Percentiles rank a stretch among this genome's conserved stretches.
phyloP scores from a whole-genome alignment of 1,140 invertebrate genomes.

The Drosophila arizonae region DNA sequence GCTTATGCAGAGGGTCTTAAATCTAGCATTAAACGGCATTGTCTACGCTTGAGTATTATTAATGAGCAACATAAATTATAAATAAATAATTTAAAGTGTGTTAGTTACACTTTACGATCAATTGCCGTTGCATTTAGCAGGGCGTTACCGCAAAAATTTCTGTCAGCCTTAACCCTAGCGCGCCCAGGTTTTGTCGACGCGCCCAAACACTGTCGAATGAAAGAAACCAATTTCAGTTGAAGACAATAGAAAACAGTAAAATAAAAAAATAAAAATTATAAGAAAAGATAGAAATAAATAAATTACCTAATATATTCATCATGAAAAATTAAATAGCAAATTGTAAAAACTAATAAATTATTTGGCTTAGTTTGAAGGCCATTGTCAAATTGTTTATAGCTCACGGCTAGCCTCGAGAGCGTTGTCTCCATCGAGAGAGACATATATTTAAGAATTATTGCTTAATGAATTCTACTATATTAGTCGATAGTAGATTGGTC shows the following conservation, averaged over 20 bases:
- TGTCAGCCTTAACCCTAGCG: conserved; percentile 15
- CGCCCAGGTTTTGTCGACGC: conserved; percentile 11
- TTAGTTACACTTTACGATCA: conserved; percentile 5
- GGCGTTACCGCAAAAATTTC: not conserved
- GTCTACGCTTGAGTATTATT: conserved; percentile 18
- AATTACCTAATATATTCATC: conserved; percentile 23
- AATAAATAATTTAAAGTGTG: conserved; percentile 5
- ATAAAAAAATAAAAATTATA: too few relatives aligned
- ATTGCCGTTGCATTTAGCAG: not conserved
- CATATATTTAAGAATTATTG: conserved; percentile 57
- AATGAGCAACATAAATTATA: conserved; percentile 1
- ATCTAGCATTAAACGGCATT: conserved; percentile 25
- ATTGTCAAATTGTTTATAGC: conserved; percentile 12
- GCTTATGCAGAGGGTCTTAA: conserved; percentile 22
- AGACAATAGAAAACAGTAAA: conserved; percentile 18
- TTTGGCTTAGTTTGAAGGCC: conserved; percentile 58
- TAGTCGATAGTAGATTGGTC: conserved; percentile 27
- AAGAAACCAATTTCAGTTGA: conserved; percentile 6
- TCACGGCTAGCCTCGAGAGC: conserved; percentile 3
- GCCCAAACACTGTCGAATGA: conserved; percentile 3
- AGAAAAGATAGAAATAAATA: not conserved
- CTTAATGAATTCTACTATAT: conserved; percentile 56
- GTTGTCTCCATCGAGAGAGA: conserved; percentile 22
- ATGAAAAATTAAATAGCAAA: conserved; percentile 11
- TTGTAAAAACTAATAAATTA: conserved; percentile 43